Conservation (phyloP, 1,140 invertebrate genomes). For the Delia radicum region DNA sequence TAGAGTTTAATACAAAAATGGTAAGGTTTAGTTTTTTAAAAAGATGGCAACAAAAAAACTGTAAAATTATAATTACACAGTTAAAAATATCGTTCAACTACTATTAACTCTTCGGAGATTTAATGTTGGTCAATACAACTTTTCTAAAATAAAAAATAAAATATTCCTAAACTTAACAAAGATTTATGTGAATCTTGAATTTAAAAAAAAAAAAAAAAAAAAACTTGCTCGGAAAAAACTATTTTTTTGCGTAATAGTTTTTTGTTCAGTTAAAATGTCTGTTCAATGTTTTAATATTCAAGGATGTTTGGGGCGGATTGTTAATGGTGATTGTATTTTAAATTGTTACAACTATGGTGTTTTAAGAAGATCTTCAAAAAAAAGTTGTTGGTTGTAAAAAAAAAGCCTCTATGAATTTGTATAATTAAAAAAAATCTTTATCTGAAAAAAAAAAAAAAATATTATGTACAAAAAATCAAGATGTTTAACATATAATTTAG, state of each 20-base stretch:
- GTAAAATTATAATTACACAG: not conserved
- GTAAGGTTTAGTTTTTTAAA: not conserved
- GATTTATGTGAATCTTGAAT: not conserved
- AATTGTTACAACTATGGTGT: not conserved
- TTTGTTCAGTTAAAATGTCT: not conserved
- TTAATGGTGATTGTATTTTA: not conserved
- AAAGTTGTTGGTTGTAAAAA: not conserved
- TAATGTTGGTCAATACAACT: conserved; percentile 4
- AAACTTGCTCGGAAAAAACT: not conserved
- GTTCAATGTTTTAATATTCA: not conserved
- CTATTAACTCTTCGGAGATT: not conserved
- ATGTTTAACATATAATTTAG: not conserved
- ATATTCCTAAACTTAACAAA: not conserved
- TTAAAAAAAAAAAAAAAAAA: not conserved
- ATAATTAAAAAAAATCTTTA: not conserved
- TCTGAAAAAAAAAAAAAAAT: not conserved
- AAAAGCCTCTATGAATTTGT: not conserved
- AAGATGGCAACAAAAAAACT: not conserved
- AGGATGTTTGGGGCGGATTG: not conserved
- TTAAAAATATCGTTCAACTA: not conserved
- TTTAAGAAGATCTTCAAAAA: not conserved
- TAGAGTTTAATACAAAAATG: not conserved
- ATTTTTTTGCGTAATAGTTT: not conserved
- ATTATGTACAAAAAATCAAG: not conserved
- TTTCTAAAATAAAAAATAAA: not conserved